These are phyloP conservation scores for Pseudorhombus dupliciocellatus DNA, from an alignment of 2,113 vertebrate species.

Conservation along the genomic window DNA sequence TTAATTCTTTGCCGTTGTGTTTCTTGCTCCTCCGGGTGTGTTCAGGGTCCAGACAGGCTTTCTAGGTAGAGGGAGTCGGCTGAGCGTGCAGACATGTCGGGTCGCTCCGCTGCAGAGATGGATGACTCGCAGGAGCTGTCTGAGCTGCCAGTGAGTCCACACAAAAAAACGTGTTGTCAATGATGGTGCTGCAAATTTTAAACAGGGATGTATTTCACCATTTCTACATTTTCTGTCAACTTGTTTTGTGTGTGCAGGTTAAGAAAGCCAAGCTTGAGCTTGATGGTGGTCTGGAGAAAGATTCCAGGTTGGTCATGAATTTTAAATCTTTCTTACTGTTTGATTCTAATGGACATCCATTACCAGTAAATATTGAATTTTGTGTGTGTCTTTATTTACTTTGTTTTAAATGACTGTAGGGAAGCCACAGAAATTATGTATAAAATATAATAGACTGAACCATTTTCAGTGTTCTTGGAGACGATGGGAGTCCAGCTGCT, in stretches of 20 bases:
- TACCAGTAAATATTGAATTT: not conserved
- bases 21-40: slow-evolving; percentile 26
- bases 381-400: too few relatives aligned
- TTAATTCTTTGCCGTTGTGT: slow-evolving; percentile 23
- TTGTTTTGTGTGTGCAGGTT: slow-evolving; percentile 56
- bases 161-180: not conserved
- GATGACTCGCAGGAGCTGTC: slow-evolving; percentile 78
- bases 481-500: slow-evolving; percentile 51
- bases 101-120: slow-evolving; percentile 72
- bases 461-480: slow-evolving; percentile 50
- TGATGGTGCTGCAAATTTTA: too few relatives aligned
- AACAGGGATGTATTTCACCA: too few relatives aligned
- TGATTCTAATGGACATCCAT: not conserved
- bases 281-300: slow-evolving; percentile 60
- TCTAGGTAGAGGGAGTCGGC: slow-evolving; percentile 64
- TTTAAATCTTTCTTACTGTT: not conserved
- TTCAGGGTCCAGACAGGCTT: slow-evolving; percentile 66
- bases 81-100: slow-evolving; percentile 60
- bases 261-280: slow-evolving; percentile 82
- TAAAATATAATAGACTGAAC: not conserved
- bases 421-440: not conserved
- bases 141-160: slow-evolving; percentile 78
- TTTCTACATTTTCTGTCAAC: too few relatives aligned
- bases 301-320: slow-evolving; percentile 61
- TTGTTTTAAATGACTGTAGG: too few relatives aligned